A percentile compares a stretch with the other conserved stretches of the same genome.
phyloP scores from a whole-genome alignment of 2,113 vertebrate species.

The Oreocharis arfaki region DNA sequence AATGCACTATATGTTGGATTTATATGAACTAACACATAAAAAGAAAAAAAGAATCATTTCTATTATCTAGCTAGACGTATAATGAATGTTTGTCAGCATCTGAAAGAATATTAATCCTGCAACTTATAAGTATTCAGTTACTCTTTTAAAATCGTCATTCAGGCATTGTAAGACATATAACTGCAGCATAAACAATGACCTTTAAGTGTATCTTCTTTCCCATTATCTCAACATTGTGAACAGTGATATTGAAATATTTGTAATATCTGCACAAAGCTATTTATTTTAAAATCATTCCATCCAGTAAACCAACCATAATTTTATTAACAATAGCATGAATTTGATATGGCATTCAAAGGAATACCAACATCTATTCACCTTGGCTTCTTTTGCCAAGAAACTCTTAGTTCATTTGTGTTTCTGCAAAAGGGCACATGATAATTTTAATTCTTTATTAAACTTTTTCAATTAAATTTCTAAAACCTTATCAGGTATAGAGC shows the following conservation, averaged over 20 bases:
- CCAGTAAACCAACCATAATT: slow-evolving; percentile 55
- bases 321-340: slow-evolving; percentile 65
- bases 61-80: slow-evolving; percentile 58
- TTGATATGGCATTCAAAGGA: slow-evolving; percentile 52
- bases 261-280: slow-evolving; percentile 59
- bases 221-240: slow-evolving; percentile 59
- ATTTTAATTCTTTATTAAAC: slow-evolving; percentile 68
- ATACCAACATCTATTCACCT: slow-evolving; percentile 42
- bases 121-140: slow-evolving; percentile 38
- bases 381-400: slow-evolving; percentile 4
- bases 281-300: slow-evolving; percentile 66
- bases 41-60: background rate
- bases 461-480: slow-evolving; percentile 69
- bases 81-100: slow-evolving; percentile 52
- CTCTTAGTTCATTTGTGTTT: slow-evolving; percentile 23
- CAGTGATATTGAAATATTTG: slow-evolving; percentile 46
- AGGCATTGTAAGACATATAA: slow-evolving; percentile 50
- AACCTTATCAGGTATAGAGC: slow-evolving; percentile 41
- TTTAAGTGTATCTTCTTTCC: slow-evolving; percentile 53
- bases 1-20: slow-evolving; percentile 54
- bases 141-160: slow-evolving; percentile 55
- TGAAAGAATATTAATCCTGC: slow-evolving; percentile 48
- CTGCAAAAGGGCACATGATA: slow-evolving; percentile 8
- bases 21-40: slow-evolving; percentile 46
- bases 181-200: slow-evolving; percentile 66